A percentile compares a stretch with the other conserved stretches of the same genome.
phyloP scores from a whole-genome alignment of 1,140 invertebrate species.

The Sitophilus oryzae region DNA sequence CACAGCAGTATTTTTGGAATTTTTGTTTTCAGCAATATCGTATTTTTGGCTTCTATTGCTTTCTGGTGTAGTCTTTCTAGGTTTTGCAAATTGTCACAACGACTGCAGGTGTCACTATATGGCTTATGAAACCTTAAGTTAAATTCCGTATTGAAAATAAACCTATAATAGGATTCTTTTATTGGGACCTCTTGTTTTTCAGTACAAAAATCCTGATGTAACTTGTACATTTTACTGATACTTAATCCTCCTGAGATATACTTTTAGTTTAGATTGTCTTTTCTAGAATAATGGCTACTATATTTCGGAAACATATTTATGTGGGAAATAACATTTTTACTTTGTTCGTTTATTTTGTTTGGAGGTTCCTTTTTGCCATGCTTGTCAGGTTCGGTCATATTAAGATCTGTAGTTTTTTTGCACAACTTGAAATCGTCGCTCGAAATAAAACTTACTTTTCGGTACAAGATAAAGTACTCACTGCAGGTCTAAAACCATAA shows the following conservation, averaged over 20 bases:
- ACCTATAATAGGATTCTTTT: too few relatives aligned
- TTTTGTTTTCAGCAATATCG: conserved; percentile 7
- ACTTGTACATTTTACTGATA: conserved; percentile 5
- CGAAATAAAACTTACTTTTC: too few relatives aligned
- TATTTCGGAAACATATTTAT: too few relatives aligned
- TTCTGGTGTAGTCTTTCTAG: conserved; percentile 1
- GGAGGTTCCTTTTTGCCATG: conserved; percentile 3
- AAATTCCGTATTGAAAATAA: too few relatives aligned
- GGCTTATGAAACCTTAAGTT: too few relatives aligned
- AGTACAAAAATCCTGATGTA: neutral
- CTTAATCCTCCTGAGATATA: neutral
- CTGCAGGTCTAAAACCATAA: too few relatives aligned
- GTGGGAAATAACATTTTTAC: neutral
- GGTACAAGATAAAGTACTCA: too few relatives aligned
- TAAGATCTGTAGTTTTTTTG: too few relatives aligned
- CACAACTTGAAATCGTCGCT: too few relatives aligned
- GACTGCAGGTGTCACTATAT: conserved; percentile 6
- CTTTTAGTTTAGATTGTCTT: too few relatives aligned
- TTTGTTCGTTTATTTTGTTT: conserved; percentile 4
- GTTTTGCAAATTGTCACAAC: conserved; percentile 7
- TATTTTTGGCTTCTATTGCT: conserved; percentile 2
- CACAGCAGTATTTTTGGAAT: conserved; percentile 5
- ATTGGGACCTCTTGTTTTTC: neutral
- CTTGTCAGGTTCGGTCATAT: too few relatives aligned
- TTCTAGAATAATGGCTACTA: too few relatives aligned